Conservation (phyloP, 2,888 invertebrate species). For the Saturnia japonica region DNA sequence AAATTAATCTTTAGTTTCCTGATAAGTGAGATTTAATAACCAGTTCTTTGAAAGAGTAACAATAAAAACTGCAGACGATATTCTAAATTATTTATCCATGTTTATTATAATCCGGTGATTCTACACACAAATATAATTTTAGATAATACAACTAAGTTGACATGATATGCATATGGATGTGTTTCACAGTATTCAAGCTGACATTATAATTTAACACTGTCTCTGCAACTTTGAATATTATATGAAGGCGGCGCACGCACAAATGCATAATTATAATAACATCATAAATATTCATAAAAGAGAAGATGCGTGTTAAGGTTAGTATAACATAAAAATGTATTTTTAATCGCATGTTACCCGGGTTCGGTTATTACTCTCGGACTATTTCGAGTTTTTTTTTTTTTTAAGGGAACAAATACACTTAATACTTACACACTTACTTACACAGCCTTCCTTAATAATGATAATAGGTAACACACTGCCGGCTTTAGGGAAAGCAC, state of each 20-base stretch:
- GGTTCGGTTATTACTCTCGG: not conserved
- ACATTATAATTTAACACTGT: slow-evolving; percentile 3
- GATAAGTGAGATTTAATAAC: too few relatives aligned
- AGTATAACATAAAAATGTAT: slow-evolving; percentile 22
- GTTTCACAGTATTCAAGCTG: not conserved
- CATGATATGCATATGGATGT: not conserved
- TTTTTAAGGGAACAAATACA: not conserved
- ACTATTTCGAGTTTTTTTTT: not conserved
- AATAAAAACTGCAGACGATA: not conserved
- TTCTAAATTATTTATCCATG: not conserved
- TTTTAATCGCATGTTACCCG: slow-evolving; percentile 22
- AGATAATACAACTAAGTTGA: not conserved
- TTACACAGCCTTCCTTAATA: too few relatives aligned
- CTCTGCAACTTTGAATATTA: slow-evolving; percentile 8
- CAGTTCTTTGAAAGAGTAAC: too few relatives aligned
- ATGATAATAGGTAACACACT: too few relatives aligned
- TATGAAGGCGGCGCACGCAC: slow-evolving; percentile 14
- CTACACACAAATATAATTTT: not conserved
- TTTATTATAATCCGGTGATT: not conserved
- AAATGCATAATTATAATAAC: slow-evolving; percentile 16
- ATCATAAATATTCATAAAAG: slow-evolving; percentile 56
- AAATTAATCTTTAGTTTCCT: too few relatives aligned
- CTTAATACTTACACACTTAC: too few relatives aligned
- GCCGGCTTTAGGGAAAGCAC: too few relatives aligned
- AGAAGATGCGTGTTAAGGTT: slow-evolving; percentile 30